phyloP scores from a whole-genome alignment of 2,888 invertebrate species.

The Tricholauxania praeusta region DNA sequence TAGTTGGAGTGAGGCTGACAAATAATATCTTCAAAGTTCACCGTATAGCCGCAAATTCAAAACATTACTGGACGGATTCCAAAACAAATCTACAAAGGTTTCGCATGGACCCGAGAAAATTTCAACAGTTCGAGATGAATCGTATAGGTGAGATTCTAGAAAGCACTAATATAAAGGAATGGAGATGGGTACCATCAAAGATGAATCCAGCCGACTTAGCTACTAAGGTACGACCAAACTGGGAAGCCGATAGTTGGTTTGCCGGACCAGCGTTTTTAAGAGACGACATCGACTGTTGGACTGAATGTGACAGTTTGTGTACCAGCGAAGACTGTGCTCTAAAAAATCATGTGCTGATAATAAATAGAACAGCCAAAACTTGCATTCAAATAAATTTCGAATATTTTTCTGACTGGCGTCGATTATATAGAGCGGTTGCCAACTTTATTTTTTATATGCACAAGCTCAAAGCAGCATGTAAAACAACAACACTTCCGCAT shows the following conservation, averaged over 20 bases:
- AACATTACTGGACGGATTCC: slow-evolving; percentile 28
- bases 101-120: slow-evolving; percentile 23
- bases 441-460: slow-evolving; percentile 32
- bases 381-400: background rate
- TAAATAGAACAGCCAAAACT: too few species aligned
- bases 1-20: slow-evolving; percentile 24
- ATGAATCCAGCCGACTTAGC: slow-evolving; percentile 30
- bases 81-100: slow-evolving; percentile 29
- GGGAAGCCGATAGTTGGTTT: slow-evolving; percentile 33
- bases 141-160: slow-evolving; percentile 25
- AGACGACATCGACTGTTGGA: slow-evolving; percentile 10
- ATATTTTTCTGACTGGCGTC: slow-evolving; percentile 37
- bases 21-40: background rate
- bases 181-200: slow-evolving; percentile 32
- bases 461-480: slow-evolving; percentile 16
- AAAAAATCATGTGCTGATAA: background rate
- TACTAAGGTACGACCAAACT: slow-evolving; percentile 4
- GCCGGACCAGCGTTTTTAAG: slow-evolving; percentile 26
- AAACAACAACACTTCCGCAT: background rate
- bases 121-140: slow-evolving; percentile 29
- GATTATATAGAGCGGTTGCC: slow-evolving; percentile 39
- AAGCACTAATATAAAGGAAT: background rate
- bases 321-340: background rate
- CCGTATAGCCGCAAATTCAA: slow-evolving; percentile 11
- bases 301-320: slow-evolving; percentile 23